A percentile compares a stretch with the other conserved stretches of the same genome.
These are phyloP conservation scores for Delichon dasypus DNA, from an alignment of 2,797 vertebrate species.

Conservation along the genomic window DNA sequence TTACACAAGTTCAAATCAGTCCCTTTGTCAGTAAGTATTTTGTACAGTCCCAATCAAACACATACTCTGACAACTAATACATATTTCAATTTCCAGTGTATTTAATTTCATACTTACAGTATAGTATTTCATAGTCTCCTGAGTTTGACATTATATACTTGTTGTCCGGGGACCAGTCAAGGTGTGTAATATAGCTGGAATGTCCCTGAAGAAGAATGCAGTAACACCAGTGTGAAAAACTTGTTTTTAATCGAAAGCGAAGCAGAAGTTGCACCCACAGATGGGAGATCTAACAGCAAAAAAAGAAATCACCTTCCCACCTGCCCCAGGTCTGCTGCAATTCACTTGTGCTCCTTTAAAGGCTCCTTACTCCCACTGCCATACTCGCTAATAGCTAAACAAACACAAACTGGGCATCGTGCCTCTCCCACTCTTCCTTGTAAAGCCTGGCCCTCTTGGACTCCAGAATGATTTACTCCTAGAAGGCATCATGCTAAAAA, in stretches of 20 bases:
- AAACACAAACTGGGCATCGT: not conserved
- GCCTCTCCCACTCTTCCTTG: not conserved
- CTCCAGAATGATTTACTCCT: not conserved
- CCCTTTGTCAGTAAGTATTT: conserved; percentile 44
- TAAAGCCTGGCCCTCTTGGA: not conserved
- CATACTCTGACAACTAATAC: not conserved
- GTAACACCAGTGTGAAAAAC: not conserved
- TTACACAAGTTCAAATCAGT: conserved; percentile 45
- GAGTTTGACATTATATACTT: conserved; percentile 99
- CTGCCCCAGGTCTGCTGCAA: not conserved
- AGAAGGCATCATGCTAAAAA: not conserved
- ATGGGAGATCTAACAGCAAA: not conserved
- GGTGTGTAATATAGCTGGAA: conserved; percentile 99
- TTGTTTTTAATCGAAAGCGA: not conserved
- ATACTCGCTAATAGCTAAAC: not conserved
- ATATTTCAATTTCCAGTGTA: not conserved
- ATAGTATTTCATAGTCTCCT: conserved; percentile 98
- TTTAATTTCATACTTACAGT: conserved; percentile 87
- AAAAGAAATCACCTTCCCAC: not conserved
- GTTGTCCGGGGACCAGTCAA: conserved; percentile 98
- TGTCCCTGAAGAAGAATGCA: conserved; percentile 84
- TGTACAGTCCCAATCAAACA: not conserved
- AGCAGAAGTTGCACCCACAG: not conserved
- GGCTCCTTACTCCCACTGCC: not conserved
- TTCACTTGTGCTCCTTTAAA: not conserved